Conservation (phyloP, 2,113 vertebrate species). For the Pongo abelii region DNA sequence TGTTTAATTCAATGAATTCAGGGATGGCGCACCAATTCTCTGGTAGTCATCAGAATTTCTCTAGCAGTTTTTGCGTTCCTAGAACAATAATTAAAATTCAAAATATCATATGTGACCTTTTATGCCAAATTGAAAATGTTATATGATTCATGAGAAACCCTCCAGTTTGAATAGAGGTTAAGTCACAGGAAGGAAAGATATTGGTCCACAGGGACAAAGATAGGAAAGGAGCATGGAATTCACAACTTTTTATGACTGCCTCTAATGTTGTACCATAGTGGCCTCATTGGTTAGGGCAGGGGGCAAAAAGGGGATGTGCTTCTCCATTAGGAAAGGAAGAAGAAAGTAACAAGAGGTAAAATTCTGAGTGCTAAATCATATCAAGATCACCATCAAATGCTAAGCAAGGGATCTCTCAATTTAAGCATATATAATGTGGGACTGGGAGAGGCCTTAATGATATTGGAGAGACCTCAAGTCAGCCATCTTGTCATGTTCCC, state of each 20-base stretch:
- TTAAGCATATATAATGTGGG: not conserved
- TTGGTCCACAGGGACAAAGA: not conserved
- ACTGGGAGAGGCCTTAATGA: not conserved
- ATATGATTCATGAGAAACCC: not conserved
- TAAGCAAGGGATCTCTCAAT: conserved; percentile 13
- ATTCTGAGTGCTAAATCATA: not conserved
- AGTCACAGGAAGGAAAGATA: not conserved
- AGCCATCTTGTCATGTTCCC: not conserved
- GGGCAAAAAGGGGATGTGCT: not conserved
- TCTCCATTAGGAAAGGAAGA: not conserved
- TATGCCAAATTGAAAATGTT: not conserved
- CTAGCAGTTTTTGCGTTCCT: not conserved
- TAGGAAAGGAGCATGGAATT: not conserved
- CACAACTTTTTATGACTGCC: not conserved
- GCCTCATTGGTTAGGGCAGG: not conserved
- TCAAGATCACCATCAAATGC: conserved; percentile 7
- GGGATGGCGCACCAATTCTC: not conserved
- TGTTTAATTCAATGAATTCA: not conserved
- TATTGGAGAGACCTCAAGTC: not conserved
- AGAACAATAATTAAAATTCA: conserved; percentile 47
- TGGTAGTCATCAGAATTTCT: not conserved
- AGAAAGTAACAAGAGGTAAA: conserved; percentile 27
- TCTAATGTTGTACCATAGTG: not conserved
- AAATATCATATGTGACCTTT: conserved; percentile 27
- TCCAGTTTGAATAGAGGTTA: conserved; percentile 17